phyloP scores from a whole-genome alignment of 2,797 vertebrate genomes.

The Urocyon cinereoargenteus region DNA sequence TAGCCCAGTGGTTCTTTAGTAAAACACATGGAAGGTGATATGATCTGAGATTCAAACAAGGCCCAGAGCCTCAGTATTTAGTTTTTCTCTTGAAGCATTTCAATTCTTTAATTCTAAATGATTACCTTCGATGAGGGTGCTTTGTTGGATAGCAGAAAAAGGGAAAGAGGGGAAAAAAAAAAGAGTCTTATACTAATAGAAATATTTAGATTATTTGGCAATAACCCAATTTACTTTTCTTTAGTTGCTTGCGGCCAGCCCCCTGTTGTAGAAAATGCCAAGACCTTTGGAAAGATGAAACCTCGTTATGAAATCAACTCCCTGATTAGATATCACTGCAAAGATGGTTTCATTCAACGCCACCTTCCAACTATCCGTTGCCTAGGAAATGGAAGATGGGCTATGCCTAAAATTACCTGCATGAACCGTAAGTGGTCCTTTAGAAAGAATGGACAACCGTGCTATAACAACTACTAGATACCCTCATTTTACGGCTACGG shows the following conservation, averaged over 20 bases:
- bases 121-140: not conserved
- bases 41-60: not conserved
- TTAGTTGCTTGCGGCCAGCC: constrained; percentile 97
- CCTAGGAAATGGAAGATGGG: constrained; percentile 95
- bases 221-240: constrained; percentile 78
- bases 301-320: constrained; percentile 97
- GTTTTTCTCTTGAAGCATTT: constrained; percentile 11
- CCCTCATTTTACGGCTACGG: constrained; percentile 62
- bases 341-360: constrained; percentile 96
- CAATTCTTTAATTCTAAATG: constrained; percentile 4
- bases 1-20: not conserved
- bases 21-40: constrained; percentile 7
- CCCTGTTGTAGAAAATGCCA: constrained; percentile 96
- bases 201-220: constrained; percentile 64
- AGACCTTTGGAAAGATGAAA: constrained; percentile 94
- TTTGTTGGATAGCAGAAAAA: not conserved
- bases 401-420: constrained; percentile 96
- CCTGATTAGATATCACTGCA: constrained; percentile 97
- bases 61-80: not conserved
- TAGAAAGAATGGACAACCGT: constrained; percentile 75
- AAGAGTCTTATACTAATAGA: not conserved
- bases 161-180: not conserved
- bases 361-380: constrained; percentile 97
- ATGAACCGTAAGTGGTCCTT: constrained; percentile 94
- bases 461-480: constrained; percentile 51